phyloP scores from a whole-genome alignment of 2,797 vertebrate genomes.

The Anomalospiza imberbis region DNA sequence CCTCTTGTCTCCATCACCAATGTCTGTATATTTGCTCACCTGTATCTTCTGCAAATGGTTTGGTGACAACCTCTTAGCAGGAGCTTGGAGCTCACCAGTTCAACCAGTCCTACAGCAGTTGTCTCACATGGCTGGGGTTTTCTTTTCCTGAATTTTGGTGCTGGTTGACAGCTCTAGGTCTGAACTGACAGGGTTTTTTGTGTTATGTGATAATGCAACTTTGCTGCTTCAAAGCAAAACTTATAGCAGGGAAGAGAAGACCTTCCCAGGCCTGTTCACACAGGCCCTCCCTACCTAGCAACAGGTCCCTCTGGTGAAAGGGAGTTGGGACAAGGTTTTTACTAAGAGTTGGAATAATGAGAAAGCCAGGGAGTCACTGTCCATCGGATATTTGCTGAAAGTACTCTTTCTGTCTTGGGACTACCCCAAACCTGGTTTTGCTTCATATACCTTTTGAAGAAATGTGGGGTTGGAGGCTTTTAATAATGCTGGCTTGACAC shows the following conservation, averaged over 20 bases:
- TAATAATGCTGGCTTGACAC: not conserved
- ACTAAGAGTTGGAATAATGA: not conserved
- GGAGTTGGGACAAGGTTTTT: not conserved
- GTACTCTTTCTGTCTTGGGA: not conserved
- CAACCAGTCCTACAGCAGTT: not conserved
- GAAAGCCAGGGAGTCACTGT: not conserved
- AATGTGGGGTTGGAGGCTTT: not conserved
- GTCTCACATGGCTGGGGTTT: not conserved
- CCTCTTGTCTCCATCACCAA: not conserved
- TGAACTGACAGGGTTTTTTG: not conserved
- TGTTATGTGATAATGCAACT: not conserved
- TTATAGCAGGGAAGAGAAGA: not conserved
- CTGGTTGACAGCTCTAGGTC: not conserved
- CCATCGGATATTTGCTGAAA: not conserved
- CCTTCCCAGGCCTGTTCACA: not conserved
- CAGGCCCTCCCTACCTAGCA: not conserved
- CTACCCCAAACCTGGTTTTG: not conserved
- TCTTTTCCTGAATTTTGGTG: not conserved
- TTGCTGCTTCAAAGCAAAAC: not conserved
- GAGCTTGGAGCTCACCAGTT: not conserved
- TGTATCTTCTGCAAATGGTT: not conserved
- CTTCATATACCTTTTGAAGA: not conserved
- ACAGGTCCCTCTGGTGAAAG: not conserved
- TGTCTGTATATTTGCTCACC: not conserved
- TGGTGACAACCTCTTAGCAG: fast-evolving